Evolutionary conservation across 2,797 vertebrate genomes (phyloP), one percentile per base, ranked within the genome.

Genomic region (Pangasius sanitwongsei): DNA sequence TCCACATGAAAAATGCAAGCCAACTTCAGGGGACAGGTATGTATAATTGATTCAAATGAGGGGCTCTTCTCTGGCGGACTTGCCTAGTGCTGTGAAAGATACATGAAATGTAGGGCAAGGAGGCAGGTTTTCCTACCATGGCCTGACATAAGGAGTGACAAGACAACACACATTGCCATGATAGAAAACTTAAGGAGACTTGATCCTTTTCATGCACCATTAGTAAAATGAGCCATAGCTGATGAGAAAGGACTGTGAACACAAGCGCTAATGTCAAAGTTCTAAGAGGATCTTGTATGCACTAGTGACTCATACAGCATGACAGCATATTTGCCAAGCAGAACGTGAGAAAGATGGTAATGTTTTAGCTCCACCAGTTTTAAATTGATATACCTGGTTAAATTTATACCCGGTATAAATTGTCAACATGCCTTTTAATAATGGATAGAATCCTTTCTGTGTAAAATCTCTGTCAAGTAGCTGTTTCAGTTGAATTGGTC

Each of bases 11-110:
- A 96, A 95, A 96, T 96, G 95, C 95, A 96, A 94, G 88, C 90
- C 83, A 81, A 81, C 93, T 94, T 94, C 93, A 95, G 95, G 94
- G 95, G 95, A 93, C 93, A 94, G 94, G 93, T 93, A 96, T 96
- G 94, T 94, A 96, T 97, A 96, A 97, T 96, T 96, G 95, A 97
- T 96, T 96, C 94, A 96, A 96, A 96, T 96, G 95, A 96, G 94
- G 94, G 95, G 94, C 94, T 94, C 93, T 96, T 93, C 94, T 90
- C 94, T 86, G 89, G 94, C 93, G 90, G 87, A 91, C 89, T 91
- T 91, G 91, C 90, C 91, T 93, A 92, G 93, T 92, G 44, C 78
- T 72, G 50, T 86, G 90, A 80, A 86, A 80, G 81, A 77, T 77
- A 86, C 80, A 74, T 84, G 87, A 77, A 92, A 92, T 91, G 82